Evolutionary conservation across 2,888 invertebrate species (phyloP), one percentile per base, ranked within the genome.

Genomic region (Pinctada fucata): DNA sequence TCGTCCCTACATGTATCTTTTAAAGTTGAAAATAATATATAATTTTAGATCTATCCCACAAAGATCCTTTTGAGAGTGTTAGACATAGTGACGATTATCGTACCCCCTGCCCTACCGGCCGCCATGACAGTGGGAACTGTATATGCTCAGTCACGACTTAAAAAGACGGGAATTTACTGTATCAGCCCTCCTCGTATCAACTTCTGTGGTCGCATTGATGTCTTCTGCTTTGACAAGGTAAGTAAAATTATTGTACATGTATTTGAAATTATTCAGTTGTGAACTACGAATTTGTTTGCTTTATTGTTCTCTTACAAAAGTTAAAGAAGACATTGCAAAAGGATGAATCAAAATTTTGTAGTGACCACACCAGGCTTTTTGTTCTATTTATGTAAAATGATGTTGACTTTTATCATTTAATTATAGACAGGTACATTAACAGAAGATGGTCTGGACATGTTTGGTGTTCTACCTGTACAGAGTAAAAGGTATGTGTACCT

Each of bases 81-180:
- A 83, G 98, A 99, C 93, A 95, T 99, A 76, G 96, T 98, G 82
- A 99, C 99, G 0, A 97, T 99, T 79, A 97, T 97, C 67, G 97
- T 99, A 0, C 98, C 98, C 0, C 98, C 99, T 0, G 98, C 98
- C 0, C 93, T 99, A 68, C 99, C 98, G 1, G 98, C 98, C 65
- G 99, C 98, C 79, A 98, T 98, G 98, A 97, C 98, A 0, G 97
- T 98, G 2, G 98, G 98, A 0, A 95, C 96, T 2, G 94, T 97
- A 88, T 97, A 97, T 92, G 98, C 98, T 0, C 97, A 98, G 90
- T 94, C 95, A 75, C 94, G 98, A 6, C 94, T 99, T 70, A 95
- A 96, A 91, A 94, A 94, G 64, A 95, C 95, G 93, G 91, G 95
- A 71, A 96, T 99, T 76, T 96, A 96, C 90, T 99, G 98, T 91